Evolutionary conservation across 2,888 invertebrate genomes (phyloP).

Genomic region (Poecilobothrus nobilitatus): DNA sequence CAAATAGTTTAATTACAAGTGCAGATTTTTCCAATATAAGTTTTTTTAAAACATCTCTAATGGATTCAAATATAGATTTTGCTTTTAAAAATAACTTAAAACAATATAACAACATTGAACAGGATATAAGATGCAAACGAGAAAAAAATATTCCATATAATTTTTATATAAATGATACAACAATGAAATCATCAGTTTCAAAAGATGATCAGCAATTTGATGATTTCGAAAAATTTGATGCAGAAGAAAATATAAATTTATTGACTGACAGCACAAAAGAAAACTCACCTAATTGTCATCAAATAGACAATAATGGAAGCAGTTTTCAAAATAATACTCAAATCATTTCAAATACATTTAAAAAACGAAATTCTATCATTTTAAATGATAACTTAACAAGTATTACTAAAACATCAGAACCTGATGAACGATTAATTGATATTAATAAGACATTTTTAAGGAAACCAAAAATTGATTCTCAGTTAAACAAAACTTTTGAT

Average conservation of each 20-base stretch:
- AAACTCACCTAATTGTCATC: constrained; percentile 1
- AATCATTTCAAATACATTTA: background rate
- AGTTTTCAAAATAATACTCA: constrained; percentile 1
- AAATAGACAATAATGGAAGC: background rate
- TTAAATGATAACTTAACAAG: background rate
- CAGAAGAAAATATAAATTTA: background rate
- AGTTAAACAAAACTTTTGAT: background rate
- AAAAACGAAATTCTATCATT: constrained; percentile 1
- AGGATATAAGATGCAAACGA: background rate
- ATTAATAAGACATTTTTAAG: constrained; percentile 4
- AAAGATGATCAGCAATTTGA: background rate
- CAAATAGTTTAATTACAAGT: constrained; percentile 41
- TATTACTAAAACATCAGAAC: background rate
- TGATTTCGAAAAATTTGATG: background rate
- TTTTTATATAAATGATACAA: background rate
- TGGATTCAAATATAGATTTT: background rate
- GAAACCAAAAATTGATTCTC: background rate
- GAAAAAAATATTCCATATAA: background rate
- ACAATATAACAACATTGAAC: background rate
- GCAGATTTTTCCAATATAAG: constrained; percentile 35
- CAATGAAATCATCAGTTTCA: background rate
- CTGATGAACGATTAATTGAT: background rate
- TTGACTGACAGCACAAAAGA: constrained; percentile 1
- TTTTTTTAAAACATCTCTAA: constrained; percentile 13
- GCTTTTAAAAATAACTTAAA: constrained; percentile 6